These are phyloP conservation scores for Butorides virescens DNA, from an alignment of 2,113 vertebrate species.

Conservation along the genomic window DNA sequence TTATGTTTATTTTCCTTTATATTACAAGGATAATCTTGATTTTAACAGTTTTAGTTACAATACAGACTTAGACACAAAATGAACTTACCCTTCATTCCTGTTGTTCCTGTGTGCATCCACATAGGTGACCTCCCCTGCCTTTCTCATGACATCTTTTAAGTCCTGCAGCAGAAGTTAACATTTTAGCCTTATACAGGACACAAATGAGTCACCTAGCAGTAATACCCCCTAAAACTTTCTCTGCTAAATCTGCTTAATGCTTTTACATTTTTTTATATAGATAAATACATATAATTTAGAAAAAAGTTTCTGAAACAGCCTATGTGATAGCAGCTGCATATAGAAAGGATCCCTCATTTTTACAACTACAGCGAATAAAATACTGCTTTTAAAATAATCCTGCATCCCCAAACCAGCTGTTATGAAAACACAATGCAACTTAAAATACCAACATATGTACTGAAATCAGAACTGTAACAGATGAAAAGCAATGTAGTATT, in stretches of 20 bases:
- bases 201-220: neutral
- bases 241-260: neutral
- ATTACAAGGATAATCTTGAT: neutral
- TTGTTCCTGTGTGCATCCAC: slow-evolving; percentile 92
- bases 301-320: neutral
- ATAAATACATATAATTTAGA: neutral
- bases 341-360: neutral
- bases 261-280: neutral
- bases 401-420: neutral
- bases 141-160: slow-evolving; percentile 94
- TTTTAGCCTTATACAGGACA: slow-evolving; percentile 32
- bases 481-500: neutral
- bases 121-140: slow-evolving; percentile 92
- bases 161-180: slow-evolving; percentile 78
- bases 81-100: slow-evolving; percentile 88
- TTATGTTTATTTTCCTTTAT: neutral
- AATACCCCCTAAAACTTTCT: neutral
- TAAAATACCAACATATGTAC: neutral
- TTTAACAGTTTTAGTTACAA: neutral
- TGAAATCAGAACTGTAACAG: neutral
- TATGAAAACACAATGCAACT: neutral
- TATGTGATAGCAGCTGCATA: neutral
- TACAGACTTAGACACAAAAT: neutral
- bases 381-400: neutral
- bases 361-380: neutral